phyloP scores from a whole-genome alignment of 2,113 vertebrate species.

The Suncus etruscus region DNA sequence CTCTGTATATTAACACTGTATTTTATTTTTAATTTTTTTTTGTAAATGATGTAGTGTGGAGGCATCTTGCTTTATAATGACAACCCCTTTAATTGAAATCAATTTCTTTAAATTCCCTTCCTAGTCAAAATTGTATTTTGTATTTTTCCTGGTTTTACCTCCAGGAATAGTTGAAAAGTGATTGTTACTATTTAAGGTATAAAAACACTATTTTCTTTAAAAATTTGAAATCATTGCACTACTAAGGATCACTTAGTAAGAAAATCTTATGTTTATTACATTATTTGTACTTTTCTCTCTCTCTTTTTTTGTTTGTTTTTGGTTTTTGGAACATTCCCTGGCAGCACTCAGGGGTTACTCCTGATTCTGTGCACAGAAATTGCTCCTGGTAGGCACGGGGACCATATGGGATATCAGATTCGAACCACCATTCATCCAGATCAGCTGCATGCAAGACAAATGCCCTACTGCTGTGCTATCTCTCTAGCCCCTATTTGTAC shows the following conservation, averaged over 20 bases:
- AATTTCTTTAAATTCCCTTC: slow-evolving; percentile 36
- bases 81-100: slow-evolving; percentile 21
- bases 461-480: too few species aligned
- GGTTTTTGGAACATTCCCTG: too few species aligned
- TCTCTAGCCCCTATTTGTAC: not conserved
- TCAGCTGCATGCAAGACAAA: too few species aligned
- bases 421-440: too few species aligned
- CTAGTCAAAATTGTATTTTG: not conserved
- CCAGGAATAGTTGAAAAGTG: not conserved
- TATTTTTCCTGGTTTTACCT: slow-evolving; percentile 1
- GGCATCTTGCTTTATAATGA: not conserved
- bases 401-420: too few species aligned
- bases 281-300: not conserved
- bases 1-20: not conserved
- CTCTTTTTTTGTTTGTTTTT: too few species aligned
- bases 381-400: too few species aligned
- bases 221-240: not conserved
- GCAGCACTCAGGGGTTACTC: too few species aligned
- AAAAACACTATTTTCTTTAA: not conserved
- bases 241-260: not conserved
- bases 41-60: not conserved
- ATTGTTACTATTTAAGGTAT: slow-evolving; percentile 12
- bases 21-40: too few species aligned
- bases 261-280: not conserved
- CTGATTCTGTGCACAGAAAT: too few species aligned